phyloP scores from a whole-genome alignment of 2,113 vertebrate genomes.

The Melanerpes aurifrons region DNA sequence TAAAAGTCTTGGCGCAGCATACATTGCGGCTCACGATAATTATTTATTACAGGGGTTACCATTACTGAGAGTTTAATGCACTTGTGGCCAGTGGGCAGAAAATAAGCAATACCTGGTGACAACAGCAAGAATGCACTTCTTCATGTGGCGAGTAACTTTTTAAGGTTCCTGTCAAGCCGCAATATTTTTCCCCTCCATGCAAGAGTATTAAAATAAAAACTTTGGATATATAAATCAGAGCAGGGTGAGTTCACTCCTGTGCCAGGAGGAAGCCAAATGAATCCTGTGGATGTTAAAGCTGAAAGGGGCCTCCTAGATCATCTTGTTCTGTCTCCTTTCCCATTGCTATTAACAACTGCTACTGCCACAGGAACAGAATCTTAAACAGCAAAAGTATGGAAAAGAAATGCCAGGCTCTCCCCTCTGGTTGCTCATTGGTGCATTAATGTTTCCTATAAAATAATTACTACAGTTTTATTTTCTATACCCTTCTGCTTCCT shows the following conservation, averaged over 20 bases:
- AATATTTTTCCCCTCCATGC: constrained; percentile 31
- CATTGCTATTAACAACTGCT: constrained; percentile 20
- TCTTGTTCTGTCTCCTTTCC: constrained; percentile 23
- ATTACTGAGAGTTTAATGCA: constrained; percentile 55
- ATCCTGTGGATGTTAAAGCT: constrained; percentile 9
- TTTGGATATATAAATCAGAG: constrained; percentile 32
- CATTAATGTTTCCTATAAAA: neutral
- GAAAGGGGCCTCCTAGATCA: constrained; percentile 36
- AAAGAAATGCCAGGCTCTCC: neutral
- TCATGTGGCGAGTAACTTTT: constrained; percentile 14
- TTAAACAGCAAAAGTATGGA: neutral
- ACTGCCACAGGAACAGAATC: constrained; percentile 13
- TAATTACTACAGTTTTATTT: neutral
- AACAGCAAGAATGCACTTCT: neutral
- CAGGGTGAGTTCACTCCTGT: neutral
- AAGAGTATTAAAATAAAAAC: constrained; percentile 57
- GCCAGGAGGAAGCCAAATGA: neutral
- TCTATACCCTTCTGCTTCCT: neutral
- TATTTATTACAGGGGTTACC: constrained; percentile 57
- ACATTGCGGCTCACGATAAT: constrained; percentile 41
- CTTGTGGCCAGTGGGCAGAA: constrained; percentile 41
- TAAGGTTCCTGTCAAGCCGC: constrained; percentile 2
- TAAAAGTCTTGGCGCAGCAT: constrained; percentile 66
- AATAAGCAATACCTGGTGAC: constrained; percentile 34
- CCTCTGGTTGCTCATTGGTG: neutral